These are phyloP conservation scores for Minunthozetes semirufus DNA, from an alignment of 2,888 invertebrate genomes.

Conservation along the genomic window DNA sequence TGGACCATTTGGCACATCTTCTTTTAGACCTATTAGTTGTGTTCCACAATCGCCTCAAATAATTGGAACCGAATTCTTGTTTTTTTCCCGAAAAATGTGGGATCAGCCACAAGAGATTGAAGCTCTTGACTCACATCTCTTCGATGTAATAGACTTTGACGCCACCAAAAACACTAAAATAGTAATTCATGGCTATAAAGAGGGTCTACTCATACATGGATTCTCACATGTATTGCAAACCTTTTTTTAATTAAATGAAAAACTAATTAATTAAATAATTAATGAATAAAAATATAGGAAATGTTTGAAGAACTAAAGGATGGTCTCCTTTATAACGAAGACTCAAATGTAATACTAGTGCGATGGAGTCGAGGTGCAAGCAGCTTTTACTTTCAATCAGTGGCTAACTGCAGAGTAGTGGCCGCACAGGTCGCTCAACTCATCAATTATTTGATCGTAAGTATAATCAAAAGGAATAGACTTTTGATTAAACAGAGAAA, in stretches of 20 bases:
- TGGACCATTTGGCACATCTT: neutral
- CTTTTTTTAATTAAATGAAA: neutral
- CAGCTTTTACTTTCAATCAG: slow-evolving; percentile 12
- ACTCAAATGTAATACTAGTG: slow-evolving; percentile 18
- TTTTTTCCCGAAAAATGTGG: neutral
- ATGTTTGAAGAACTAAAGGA: neutral
- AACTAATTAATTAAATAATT: neutral
- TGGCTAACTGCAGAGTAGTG: slow-evolving; percentile 20
- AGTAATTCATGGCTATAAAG: slow-evolving; percentile 4
- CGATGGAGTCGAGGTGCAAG: slow-evolving; percentile 8
- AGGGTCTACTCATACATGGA: neutral
- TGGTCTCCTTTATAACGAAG: neutral
- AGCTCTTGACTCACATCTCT: neutral
- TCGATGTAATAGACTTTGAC: neutral
- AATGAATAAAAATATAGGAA: neutral
- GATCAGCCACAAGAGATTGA: neutral
- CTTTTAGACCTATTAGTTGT: neutral
- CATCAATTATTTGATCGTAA: neutral
- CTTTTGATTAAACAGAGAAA: no score
- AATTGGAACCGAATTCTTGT: neutral
- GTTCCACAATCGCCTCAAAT: slow-evolving; percentile 7
- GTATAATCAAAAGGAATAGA: neutral
- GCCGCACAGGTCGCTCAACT: neutral
- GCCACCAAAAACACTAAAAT: neutral
- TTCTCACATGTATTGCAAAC: neutral